phyloP scores from a whole-genome alignment of 2,888 invertebrate genomes.

The Eristalinus aeneus region DNA sequence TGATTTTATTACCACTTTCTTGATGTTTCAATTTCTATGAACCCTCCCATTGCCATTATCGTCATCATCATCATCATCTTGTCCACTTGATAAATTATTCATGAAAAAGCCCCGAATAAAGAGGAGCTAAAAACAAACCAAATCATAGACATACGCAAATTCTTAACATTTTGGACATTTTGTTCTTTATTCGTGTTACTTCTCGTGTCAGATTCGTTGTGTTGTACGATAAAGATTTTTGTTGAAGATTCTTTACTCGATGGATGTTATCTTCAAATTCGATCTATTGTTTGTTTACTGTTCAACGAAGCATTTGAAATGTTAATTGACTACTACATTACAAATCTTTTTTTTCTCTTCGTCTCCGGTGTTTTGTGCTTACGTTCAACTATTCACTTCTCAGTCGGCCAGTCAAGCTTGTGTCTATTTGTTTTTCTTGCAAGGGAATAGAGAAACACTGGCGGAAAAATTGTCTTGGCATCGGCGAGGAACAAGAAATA shows the following conservation, averaged over 20 bases:
- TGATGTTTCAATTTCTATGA: slow-evolving; percentile 1
- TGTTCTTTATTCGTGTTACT: no score
- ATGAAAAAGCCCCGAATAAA: slow-evolving; percentile 1
- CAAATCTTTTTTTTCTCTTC: neutral
- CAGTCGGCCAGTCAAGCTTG: neutral
- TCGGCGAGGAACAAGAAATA: neutral
- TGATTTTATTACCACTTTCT: slow-evolving; percentile 15
- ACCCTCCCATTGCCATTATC: slow-evolving; percentile 6
- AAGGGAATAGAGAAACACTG: neutral
- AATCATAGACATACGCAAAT: slow-evolving; percentile 12
- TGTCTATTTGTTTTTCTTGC: neutral
- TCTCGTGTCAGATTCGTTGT: neutral
- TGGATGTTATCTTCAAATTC: slow-evolving; percentile 28
- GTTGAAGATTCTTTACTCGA: slow-evolving; percentile 21
- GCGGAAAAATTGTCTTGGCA: neutral
- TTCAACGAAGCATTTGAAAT: slow-evolving; percentile 53
- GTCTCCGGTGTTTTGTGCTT: neutral
- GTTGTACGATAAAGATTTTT: slow-evolving; percentile 9
- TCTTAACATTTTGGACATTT: neutral
- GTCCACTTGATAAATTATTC: slow-evolving; percentile 50
- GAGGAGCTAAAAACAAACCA: neutral
- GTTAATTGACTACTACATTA: slow-evolving; percentile 47
- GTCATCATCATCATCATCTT: slow-evolving; percentile 7
- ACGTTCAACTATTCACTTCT: slow-evolving; percentile 24
- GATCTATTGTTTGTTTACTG: slow-evolving; percentile 52